A percentile compares a stretch with the other conserved stretches of the same genome.
Conservation (phyloP, 2,888 invertebrate genomes). For the Stenolophus ochropezus region DNA sequence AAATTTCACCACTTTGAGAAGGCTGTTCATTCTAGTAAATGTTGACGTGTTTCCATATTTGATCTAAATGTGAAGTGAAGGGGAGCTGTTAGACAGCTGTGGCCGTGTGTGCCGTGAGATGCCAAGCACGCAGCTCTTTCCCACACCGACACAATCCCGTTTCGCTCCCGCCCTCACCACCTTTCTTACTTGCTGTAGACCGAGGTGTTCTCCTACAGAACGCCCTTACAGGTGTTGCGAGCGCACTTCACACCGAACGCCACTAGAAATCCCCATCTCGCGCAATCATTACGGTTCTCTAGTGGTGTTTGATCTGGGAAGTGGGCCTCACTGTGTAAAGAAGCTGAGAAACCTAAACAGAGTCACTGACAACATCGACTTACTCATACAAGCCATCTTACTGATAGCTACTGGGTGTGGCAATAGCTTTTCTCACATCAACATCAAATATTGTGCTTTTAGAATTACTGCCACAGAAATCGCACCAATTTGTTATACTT, state of each 20-base stretch:
- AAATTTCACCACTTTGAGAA: constrained; percentile 25
- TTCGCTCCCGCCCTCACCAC: constrained; percentile 18
- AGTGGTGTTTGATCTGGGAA: neutral
- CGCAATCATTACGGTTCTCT: neutral
- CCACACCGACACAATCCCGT: constrained; percentile 29
- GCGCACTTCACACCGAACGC: neutral
- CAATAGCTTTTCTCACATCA: neutral
- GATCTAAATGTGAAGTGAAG: constrained; percentile 15
- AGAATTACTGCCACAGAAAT: neutral
- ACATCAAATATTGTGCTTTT: neutral
- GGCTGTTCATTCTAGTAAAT: constrained; percentile 26
- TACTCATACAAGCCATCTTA: neutral
- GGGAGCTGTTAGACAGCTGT: constrained; percentile 43
- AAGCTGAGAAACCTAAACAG: neutral
- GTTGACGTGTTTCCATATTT: neutral
- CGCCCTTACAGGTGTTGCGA: neutral
- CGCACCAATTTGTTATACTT: neutral
- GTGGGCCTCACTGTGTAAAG: neutral
- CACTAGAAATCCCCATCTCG: neutral
- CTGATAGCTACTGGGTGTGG: neutral
- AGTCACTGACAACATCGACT: neutral
- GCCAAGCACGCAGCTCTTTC: constrained; percentile 39
- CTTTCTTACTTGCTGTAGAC: neutral
- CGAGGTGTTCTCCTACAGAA: neutral
- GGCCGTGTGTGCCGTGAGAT: constrained; percentile 36